These are phyloP conservation scores for Arizona elegans DNA, from an alignment of 2,113 vertebrate species.

Conservation along the genomic window DNA sequence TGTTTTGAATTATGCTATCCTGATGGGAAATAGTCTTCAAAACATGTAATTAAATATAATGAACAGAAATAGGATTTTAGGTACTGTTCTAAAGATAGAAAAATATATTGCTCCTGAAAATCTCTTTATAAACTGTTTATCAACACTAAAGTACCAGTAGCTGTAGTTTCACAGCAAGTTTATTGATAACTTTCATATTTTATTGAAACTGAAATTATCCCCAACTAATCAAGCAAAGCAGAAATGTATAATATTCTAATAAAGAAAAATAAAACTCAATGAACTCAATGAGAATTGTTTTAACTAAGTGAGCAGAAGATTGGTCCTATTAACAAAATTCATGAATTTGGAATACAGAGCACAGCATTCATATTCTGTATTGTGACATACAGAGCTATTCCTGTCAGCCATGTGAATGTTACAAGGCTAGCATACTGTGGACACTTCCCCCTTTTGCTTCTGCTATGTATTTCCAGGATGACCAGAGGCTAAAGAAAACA, in stretches of 20 bases:
- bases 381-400: not conserved
- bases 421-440: not conserved
- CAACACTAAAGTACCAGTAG: not conserved
- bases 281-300: not conserved
- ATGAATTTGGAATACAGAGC: not conserved
- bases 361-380: not conserved
- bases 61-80: not conserved
- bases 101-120: not conserved
- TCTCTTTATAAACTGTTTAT: not conserved
- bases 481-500: not conserved
- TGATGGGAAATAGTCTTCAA: slow-evolving; percentile 3
- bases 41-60: slow-evolving; percentile 14
- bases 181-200: not conserved
- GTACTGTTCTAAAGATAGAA: not conserved
- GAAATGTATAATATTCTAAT: not conserved
- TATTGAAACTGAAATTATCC: not conserved
- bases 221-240: not conserved
- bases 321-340: not conserved
- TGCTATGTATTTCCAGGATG: not conserved
- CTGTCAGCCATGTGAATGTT: not conserved
- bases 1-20: not conserved
- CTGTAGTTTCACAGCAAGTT: not conserved
- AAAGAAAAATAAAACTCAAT: not conserved
- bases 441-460: not conserved
- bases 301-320: not conserved